These are phyloP conservation scores for Mustelus asterias DNA, from an alignment of 2,113 vertebrate genomes.

Conservation along the genomic window DNA sequence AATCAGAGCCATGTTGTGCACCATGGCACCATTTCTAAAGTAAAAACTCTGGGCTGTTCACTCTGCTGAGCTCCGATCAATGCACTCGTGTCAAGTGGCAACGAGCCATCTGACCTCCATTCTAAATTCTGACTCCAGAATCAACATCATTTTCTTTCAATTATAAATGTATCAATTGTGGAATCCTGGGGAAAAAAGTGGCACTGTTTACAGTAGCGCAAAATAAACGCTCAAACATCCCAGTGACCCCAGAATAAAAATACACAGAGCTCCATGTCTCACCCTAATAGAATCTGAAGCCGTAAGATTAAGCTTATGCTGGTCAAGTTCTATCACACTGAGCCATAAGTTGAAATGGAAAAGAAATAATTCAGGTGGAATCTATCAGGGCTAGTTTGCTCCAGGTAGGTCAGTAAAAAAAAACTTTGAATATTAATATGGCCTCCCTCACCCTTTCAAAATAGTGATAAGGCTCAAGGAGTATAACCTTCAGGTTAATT, in stretches of 20 bases:
- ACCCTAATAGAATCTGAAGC: neutral
- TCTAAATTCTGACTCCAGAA: neutral
- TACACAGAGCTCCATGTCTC: neutral
- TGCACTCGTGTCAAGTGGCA: neutral
- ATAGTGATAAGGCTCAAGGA: neutral
- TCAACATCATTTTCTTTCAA: neutral
- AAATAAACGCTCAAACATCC: neutral
- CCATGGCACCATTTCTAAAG: neutral
- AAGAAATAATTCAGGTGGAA: neutral
- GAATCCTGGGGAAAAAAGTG: neutral
- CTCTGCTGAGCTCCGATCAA: no score
- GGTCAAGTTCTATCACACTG: neutral
- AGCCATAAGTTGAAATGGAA: neutral
- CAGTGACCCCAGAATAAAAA: neutral
- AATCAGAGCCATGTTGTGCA: no score
- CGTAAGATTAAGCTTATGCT: neutral
- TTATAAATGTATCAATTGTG: neutral
- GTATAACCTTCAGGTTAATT: neutral
- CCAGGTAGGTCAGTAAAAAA: neutral
- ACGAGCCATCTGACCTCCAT: neutral
- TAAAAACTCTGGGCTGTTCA: neutral
- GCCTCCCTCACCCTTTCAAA: neutral
- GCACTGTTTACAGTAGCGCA: neutral
- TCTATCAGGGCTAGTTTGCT: neutral
- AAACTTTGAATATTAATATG: neutral